These are phyloP conservation scores for Drosophila serrata DNA, from an alignment of 1,140 invertebrate genomes.

Conservation along the genomic window DNA sequence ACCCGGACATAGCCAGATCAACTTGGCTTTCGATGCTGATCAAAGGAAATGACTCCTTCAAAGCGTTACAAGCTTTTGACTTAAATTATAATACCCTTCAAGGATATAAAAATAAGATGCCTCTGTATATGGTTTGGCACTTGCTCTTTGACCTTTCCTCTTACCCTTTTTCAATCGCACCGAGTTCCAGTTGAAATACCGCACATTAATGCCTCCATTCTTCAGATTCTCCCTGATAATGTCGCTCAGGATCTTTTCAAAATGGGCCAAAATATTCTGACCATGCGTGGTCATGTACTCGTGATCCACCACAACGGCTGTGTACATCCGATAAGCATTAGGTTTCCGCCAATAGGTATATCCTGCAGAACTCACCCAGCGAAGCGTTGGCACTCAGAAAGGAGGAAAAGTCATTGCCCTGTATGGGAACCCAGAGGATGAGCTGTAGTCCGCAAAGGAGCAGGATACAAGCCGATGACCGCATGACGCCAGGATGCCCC, in stretches of 20 bases:
- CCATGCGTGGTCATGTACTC: conserved; percentile 88
- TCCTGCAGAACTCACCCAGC: conserved; percentile 86
- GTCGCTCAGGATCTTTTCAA: conserved; percentile 88
- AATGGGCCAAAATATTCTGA: conserved; percentile 86
- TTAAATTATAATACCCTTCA: no score
- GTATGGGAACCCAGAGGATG: conserved; percentile 1
- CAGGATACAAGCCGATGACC: conserved; percentile 30
- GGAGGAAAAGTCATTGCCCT: conserved; percentile 89
- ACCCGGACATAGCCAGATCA: no score
- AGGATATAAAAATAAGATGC: no score
- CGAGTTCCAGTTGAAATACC: conserved; percentile 88
- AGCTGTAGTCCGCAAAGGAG: conserved; percentile 37
- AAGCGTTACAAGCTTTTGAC: no score
- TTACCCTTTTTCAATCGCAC: conserved; percentile 89
- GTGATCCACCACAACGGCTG: conserved; percentile 88
- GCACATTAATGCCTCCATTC: conserved; percentile 88
- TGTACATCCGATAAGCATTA: conserved; percentile 48
- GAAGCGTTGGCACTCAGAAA: conserved; percentile 89
- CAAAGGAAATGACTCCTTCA: no score
- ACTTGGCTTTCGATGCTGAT: no score
- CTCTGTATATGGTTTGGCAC: neutral
- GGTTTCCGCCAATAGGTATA: neutral
- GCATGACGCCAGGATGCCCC: conserved; percentile 47
- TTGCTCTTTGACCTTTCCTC: neutral
- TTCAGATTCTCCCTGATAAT: conserved; percentile 88